A percentile compares a stretch with the other conserved stretches of the same genome.
phyloP scores from a whole-genome alignment of 2,113 vertebrate genomes.

The Syrrhaptes paradoxus region DNA sequence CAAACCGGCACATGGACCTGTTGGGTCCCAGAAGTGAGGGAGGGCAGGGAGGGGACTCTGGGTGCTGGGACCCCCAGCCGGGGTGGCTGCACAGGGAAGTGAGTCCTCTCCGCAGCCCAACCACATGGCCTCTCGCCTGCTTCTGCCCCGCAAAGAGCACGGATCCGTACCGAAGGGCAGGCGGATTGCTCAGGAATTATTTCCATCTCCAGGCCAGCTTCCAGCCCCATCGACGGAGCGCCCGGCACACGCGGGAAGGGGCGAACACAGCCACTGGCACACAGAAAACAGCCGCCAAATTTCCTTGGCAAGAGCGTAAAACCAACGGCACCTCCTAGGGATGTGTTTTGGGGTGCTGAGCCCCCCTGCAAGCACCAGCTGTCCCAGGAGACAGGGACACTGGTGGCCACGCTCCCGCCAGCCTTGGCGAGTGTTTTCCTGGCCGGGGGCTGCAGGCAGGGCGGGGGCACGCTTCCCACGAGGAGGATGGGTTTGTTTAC shows the following conservation, averaged over 20 bases:
- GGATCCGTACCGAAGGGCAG: accelerated
- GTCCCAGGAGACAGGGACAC: not conserved
- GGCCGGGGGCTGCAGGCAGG: not conserved
- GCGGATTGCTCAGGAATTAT: not conserved
- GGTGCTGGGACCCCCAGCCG: not conserved
- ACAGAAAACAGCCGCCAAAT: not conserved
- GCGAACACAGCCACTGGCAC: not conserved
- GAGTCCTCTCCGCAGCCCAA: not conserved
- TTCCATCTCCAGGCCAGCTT: not conserved
- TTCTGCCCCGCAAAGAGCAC: not conserved
- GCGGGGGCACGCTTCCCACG: conserved; percentile 11
- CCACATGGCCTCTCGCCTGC: not conserved
- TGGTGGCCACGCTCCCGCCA: accelerated
- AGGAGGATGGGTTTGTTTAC: conserved; percentile 65
- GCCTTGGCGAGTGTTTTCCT: not conserved
- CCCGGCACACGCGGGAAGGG: not conserved
- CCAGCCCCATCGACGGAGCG: not conserved
- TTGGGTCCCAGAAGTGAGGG: not conserved
- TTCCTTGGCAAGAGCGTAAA: not conserved
- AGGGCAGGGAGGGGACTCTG: not conserved
- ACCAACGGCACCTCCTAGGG: accelerated
- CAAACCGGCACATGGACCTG: not conserved
- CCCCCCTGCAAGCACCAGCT: not conserved
- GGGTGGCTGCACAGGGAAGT: not conserved
- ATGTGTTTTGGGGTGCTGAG: not conserved